Base-by-base conservation (phyloP, 2,797 vertebrate genomes). In the Sebastes melanostomus region DNA sequence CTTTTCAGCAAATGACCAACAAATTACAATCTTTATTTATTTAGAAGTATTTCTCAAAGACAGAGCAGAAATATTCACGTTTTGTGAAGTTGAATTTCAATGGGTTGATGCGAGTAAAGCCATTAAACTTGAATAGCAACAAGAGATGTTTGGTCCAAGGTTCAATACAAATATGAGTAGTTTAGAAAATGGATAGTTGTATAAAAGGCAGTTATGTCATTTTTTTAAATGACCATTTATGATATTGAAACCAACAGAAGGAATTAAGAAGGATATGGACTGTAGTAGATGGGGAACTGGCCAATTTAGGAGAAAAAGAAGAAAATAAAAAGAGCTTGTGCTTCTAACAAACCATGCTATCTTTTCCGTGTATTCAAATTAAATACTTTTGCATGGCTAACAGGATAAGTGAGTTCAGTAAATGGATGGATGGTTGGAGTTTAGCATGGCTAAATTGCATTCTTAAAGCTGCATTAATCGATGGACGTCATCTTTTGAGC, bases 11-110 rank as follows among this genome's bases (percentile, higher is more conserved):
- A 79, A 77, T 81, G 4, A 52, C 50, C 18, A 50, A 0, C 52
- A 73, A 67, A 59, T 73, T 22, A 58, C 38, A 77, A 18, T 8
- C 20, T 73, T 81, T 36, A 4, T 25, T 34, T 42, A 3, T 50
- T 50, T 50, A 50, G 55, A 25, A 7, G 27, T 50, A 50, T 50
- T 50, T 50, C 18, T 50, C 18, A 54, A 65, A n/a, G 16, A 13
- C 34, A 20, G 6, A 24, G 46, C 27, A 74, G 46, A 74, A 58
- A 66, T 42, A 12, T 25, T 20, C 18, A 32, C 25, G 12, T 61
- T 16, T 54, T 2, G 29, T 54, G 10, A 55, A 5, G 6, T 1
- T 75, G 18, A 30, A 14, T 38, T 59, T 65, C n/a, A 62, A 10
- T n/a, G 52, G 9, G 46, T 32, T 42, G 27, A 68, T 4, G 38